Percentiles rank a stretch among this genome's conserved stretches.
These are phyloP conservation scores for Myotis vivesi DNA, from an alignment of 2,797 vertebrate species.

Conservation along the genomic window DNA sequence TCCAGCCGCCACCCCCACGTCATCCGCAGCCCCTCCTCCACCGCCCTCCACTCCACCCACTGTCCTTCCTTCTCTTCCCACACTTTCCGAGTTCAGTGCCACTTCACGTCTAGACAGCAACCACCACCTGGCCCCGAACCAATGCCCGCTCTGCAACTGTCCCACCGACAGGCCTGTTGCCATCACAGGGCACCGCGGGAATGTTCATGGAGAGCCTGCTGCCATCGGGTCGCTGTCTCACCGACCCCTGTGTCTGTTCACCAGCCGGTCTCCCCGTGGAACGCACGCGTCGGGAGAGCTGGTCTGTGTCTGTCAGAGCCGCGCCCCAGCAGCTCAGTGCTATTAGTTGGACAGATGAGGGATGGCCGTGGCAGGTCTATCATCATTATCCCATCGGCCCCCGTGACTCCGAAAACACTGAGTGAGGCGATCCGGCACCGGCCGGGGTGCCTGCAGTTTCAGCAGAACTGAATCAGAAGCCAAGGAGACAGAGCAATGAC, in stretches of 20 bases:
- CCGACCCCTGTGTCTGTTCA: neutral
- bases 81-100: neutral
- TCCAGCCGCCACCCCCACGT: neutral
- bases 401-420: neutral
- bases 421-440: neutral
- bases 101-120: neutral
- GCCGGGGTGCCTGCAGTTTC: neutral
- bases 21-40: too few species aligned
- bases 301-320: neutral
- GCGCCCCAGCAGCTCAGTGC: neutral
- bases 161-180: neutral
- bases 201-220: accelerated
- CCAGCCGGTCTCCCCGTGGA: neutral
- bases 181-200: neutral
- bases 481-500: neutral
- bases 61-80: neutral
- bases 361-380: neutral
- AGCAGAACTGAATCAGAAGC: conserved; percentile 1
- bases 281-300: neutral
- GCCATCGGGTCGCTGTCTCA: neutral
- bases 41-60: too few species aligned
- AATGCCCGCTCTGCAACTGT: neutral
- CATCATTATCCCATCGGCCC: neutral
- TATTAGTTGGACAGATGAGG: neutral
- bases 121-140: neutral